Conservation (phyloP, 2,113 vertebrate genomes). For the Isurus oxyrinchus region DNA sequence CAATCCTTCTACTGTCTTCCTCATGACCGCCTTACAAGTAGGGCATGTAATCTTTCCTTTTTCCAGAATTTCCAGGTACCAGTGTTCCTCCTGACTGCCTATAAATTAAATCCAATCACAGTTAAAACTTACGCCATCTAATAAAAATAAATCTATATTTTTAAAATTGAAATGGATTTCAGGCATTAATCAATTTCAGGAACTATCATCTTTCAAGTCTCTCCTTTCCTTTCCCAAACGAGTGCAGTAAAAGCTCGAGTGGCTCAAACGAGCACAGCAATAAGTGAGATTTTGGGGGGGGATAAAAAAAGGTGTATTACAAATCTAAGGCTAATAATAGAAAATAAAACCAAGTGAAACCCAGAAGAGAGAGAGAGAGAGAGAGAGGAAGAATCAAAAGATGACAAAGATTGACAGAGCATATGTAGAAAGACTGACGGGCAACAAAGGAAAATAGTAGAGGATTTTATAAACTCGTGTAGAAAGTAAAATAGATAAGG, state of each 20-base stretch:
- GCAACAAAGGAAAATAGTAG: not conserved
- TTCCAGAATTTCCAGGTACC: constrained; percentile 84
- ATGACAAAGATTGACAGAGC: not conserved
- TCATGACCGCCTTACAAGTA: constrained; percentile 81
- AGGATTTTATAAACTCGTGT: not conserved
- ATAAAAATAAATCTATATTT: not conserved
- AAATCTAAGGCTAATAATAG: not conserved
- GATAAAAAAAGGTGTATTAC: not conserved
- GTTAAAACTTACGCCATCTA: not conserved
- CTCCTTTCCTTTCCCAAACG: not conserved
- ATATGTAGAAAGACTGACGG: not conserved
- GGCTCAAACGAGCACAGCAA: not conserved
- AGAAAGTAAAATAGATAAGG: not conserved
- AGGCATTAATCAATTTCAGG: not conserved
- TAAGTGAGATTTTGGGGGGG: not conserved
- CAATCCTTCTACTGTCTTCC: constrained; percentile 88
- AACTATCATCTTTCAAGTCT: not conserved
- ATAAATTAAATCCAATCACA: constrained; percentile 37
- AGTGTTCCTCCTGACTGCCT: constrained; percentile 83
- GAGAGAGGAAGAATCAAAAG: not conserved
- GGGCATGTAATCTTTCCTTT: constrained; percentile 84
- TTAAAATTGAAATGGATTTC: not conserved
- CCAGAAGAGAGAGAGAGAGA: not conserved
- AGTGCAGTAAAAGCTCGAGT: not conserved
- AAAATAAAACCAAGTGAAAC: not conserved